phyloP scores from a whole-genome alignment of 35 echinoderm and acorn worm genomes.

The Patiria miniata region DNA sequence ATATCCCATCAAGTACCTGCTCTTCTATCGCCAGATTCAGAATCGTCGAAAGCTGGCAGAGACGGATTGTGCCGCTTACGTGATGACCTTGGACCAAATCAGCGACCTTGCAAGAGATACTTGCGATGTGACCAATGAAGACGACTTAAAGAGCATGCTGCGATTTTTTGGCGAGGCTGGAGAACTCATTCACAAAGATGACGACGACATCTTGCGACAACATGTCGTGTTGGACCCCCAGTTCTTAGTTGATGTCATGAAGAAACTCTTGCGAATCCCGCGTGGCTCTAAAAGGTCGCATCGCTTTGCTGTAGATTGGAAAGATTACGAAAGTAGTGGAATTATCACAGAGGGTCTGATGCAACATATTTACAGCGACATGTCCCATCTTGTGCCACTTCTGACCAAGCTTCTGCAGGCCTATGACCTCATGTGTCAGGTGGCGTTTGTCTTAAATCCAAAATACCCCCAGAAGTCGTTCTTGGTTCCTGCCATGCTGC shows the following conservation, averaged over 20 bases:
- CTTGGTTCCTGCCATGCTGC: conserved; percentile 18
- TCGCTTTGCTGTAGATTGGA: not conserved
- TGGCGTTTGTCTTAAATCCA: not conserved
- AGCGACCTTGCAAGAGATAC: conserved; percentile 10
- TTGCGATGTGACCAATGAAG: not conserved
- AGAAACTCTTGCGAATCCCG: conserved; percentile 28
- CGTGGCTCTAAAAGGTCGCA: not conserved
- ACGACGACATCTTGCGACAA: conserved; percentile 7
- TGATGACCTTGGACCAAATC: not conserved
- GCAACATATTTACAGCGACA: conserved; percentile 6
- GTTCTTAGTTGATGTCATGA: conserved; percentile 39
- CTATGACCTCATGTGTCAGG: not conserved
- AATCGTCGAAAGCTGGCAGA: not conserved
- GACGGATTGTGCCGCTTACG: not conserved
- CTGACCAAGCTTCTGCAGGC: not conserved
- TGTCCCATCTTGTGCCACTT: not conserved
- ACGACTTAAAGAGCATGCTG: conserved; percentile 8
- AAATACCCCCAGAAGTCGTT: not conserved
- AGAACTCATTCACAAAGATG: conserved; percentile 34
- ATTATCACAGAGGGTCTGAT: conserved; percentile 17
- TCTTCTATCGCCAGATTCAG: conserved; percentile 14
- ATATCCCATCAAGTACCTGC: conserved; percentile 41
- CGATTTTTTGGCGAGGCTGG: conserved; percentile 28
- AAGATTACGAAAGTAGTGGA: conserved; percentile 3
- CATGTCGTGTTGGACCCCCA: conserved; percentile 41